phyloP scores from a whole-genome alignment of 2,888 invertebrate species.

The Troides oblongomaculatus region DNA sequence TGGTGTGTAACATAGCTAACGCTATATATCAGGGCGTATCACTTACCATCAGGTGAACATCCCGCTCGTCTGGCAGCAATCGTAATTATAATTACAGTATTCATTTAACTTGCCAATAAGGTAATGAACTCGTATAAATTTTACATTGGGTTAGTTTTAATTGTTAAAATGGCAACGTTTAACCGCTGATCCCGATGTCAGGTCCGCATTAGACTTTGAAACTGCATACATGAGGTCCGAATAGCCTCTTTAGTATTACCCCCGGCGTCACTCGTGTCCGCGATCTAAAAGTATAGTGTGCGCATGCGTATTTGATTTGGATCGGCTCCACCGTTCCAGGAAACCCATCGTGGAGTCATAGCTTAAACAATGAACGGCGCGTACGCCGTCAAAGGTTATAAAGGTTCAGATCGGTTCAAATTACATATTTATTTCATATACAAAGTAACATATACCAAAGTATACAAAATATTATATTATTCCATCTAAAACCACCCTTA shows the following conservation, averaged over 20 bases:
- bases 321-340: conserved; percentile 68
- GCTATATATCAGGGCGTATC: too few species aligned
- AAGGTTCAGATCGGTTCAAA: conserved; percentile 25
- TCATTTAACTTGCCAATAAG: background rate
- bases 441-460: background rate
- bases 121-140: background rate
- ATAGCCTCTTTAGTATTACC: conserved; percentile 64
- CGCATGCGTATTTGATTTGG: conserved; percentile 75
- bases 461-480: background rate
- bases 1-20: too few species aligned
- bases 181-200: conserved; percentile 41
- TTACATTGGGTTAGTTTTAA: background rate
- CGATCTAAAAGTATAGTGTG: conserved; percentile 65
- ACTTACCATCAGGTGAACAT: too few species aligned
- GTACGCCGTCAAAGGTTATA: conserved; percentile 41
- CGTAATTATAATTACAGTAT: too few species aligned
- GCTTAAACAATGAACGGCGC: conserved; percentile 66
- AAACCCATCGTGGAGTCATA: conserved; percentile 70
- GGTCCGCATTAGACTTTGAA: conserved; percentile 37
- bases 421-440: background rate
- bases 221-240: conserved; percentile 56
- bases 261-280: conserved; percentile 45
- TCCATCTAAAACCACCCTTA: too few species aligned
- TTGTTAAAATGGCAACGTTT: conserved; percentile 34
- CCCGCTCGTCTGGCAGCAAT: too few species aligned